Percentiles rank a stretch among this genome's conserved stretches.
Evolutionary conservation across 92 coral and sea anemone species (phyloP).

Genomic region (Umimayanthus chanpuru): DNA sequence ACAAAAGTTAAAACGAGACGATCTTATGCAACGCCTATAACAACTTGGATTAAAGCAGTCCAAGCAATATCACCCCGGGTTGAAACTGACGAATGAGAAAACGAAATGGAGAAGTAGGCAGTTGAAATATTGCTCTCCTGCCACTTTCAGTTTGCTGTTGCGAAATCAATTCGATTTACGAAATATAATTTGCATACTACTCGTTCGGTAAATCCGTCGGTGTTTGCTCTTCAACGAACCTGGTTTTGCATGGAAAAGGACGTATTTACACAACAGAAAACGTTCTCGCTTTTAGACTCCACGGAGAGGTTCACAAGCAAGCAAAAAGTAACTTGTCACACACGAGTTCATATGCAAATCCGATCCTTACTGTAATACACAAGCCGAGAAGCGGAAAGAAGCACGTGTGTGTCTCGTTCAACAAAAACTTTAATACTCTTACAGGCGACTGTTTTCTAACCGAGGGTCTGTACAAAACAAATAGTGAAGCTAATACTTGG

Average conservation of each 20-base stretch:
- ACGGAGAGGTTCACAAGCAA: background rate
- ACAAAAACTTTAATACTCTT: slow-evolving; percentile 5
- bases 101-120: background rate
- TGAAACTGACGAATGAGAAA: background rate
- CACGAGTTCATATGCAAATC: background rate
- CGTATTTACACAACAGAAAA: background rate
- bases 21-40: background rate
- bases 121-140: background rate
- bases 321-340: background rate
- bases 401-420: slow-evolving; percentile 1
- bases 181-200: background rate
- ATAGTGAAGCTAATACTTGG: background rate
- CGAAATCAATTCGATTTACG: background rate
- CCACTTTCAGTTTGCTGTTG: background rate
- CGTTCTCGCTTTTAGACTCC: background rate
- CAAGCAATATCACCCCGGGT: background rate
- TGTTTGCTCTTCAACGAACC: background rate
- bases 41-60: background rate
- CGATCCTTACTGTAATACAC: background rate
- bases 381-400: background rate
- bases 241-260: background rate
- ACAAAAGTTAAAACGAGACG: background rate
- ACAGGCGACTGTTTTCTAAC: background rate
- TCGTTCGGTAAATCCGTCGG: background rate
- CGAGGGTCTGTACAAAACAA: background rate